phyloP scores from a whole-genome alignment of 2,113 vertebrate species.

The Cyrtonyx montezumae region DNA sequence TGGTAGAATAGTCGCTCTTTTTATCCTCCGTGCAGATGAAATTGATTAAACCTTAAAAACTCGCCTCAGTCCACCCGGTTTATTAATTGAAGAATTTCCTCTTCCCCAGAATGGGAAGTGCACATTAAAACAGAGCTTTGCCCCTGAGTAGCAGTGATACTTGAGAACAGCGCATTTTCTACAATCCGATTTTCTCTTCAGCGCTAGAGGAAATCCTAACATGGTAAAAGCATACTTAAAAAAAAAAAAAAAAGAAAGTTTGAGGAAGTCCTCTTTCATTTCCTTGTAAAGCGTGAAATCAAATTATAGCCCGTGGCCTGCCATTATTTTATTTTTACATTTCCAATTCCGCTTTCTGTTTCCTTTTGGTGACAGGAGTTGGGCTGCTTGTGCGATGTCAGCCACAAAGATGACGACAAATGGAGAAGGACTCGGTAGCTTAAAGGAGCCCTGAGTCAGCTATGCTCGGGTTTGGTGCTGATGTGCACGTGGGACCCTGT shows the following conservation, averaged over 20 bases:
- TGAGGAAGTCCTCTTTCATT: conserved; percentile 83
- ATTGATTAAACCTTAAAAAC: conserved; percentile 85
- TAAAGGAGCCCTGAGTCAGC: conserved; percentile 22
- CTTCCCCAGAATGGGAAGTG: conserved; percentile 86
- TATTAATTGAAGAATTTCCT: conserved; percentile 92
- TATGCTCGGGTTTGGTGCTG: background rate
- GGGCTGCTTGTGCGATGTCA: conserved; percentile 69
- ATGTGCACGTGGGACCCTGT: background rate
- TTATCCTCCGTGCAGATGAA: conserved; percentile 84
- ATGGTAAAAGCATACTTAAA: conserved; percentile 70
- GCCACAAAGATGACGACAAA: conserved; percentile 69
- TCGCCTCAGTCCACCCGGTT: conserved; percentile 85
- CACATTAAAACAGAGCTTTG: conserved; percentile 82
- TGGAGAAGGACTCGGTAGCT: conserved; percentile 53
- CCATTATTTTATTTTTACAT: conserved; percentile 80
- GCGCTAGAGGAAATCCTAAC: conserved; percentile 81
- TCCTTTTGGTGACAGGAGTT: conserved; percentile 69
- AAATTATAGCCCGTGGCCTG: conserved; percentile 76
- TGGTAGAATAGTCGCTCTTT: conserved; percentile 81
- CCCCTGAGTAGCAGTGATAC: conserved; percentile 81
- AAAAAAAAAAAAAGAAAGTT: conserved; percentile 57
- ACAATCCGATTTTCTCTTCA: conserved; percentile 82
- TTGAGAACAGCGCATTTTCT: conserved; percentile 79
- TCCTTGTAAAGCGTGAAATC: conserved; percentile 84
- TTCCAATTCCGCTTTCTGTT: conserved; percentile 77